These are phyloP conservation scores for Sebastes goodei DNA, from an alignment of 2,797 vertebrate genomes.

Conservation along the genomic window DNA sequence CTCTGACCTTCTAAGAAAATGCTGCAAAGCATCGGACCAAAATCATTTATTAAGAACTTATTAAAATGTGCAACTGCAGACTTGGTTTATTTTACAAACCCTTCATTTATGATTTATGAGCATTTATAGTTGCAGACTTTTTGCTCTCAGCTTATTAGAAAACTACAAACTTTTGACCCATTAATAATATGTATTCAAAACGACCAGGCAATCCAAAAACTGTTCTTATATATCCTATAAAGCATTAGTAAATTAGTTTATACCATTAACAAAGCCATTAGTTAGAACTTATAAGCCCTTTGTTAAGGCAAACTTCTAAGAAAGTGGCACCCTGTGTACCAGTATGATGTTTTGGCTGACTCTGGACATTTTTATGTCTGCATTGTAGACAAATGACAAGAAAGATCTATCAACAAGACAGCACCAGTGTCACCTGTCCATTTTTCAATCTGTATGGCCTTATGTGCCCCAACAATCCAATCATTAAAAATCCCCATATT, in stretches of 20 bases:
- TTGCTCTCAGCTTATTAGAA: background rate
- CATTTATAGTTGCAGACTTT: background rate
- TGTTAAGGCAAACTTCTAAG: background rate
- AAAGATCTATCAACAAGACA: background rate
- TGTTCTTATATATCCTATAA: background rate
- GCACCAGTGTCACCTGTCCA: no score
- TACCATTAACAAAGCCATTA: background rate
- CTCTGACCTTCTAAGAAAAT: background rate
- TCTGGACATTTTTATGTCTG: background rate
- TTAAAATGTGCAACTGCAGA: background rate
- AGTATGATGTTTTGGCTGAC: background rate
- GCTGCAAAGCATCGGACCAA: background rate
- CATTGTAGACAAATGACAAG: background rate
- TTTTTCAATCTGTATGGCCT: background rate
- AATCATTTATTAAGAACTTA: background rate
- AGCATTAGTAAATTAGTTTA: background rate
- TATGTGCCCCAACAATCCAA: background rate
- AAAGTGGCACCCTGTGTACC: background rate
- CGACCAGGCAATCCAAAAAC: background rate
- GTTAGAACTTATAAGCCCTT: background rate
- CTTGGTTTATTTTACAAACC: background rate
- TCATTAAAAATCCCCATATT: background rate
- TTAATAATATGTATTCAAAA: background rate
- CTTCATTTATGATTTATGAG: background rate
- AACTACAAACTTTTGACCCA: background rate